A percentile compares a stretch with the other conserved stretches of the same genome.
phyloP scores from a whole-genome alignment of 37 sponge, comb jelly and placozoan species.

The Theonella swinhoei region DNA sequence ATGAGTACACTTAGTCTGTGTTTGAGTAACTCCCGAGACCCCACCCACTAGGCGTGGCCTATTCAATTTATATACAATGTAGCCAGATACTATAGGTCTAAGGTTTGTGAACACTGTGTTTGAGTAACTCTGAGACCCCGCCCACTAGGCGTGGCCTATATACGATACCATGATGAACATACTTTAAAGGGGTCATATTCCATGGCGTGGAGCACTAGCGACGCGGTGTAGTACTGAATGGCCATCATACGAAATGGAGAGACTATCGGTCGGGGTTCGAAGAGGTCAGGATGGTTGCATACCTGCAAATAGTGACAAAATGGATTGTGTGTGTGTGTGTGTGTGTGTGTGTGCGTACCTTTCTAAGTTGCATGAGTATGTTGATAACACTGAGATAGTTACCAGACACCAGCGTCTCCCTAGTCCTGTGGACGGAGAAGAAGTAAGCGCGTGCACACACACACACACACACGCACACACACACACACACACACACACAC shows the following conservation, averaged over 20 bases:
- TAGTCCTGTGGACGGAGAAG: constrained; percentile 54
- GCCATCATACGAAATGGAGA: constrained; percentile 76
- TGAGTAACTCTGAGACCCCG: too few species aligned
- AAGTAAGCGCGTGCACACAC: not conserved
- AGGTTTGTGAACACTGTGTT: too few species aligned
- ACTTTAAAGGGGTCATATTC: constrained; percentile 73
- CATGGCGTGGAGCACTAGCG: constrained; percentile 54
- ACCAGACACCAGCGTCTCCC: constrained; percentile 80
- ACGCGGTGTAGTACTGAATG: constrained; percentile 76
- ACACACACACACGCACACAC: not conserved
- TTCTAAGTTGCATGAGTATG: constrained; percentile 98
- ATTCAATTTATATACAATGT: too few species aligned
- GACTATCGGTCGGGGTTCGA: constrained; percentile 89
- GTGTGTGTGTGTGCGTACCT: constrained; percentile 61
- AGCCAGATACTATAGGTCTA: too few species aligned
- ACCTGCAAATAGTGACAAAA: too few species aligned
- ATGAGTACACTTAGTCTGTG: not conserved
- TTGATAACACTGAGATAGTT: constrained; percentile 98
- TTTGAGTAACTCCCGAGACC: not conserved
- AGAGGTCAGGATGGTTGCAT: constrained; percentile 99
- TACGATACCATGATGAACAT: too few species aligned
- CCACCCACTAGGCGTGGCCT: not conserved
- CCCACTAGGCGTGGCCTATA: too few species aligned
- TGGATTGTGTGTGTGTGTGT: not conserved
- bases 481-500: not conserved